Conservation (phyloP, 2,888 invertebrate species). For the Oscheius sp. region DNA sequence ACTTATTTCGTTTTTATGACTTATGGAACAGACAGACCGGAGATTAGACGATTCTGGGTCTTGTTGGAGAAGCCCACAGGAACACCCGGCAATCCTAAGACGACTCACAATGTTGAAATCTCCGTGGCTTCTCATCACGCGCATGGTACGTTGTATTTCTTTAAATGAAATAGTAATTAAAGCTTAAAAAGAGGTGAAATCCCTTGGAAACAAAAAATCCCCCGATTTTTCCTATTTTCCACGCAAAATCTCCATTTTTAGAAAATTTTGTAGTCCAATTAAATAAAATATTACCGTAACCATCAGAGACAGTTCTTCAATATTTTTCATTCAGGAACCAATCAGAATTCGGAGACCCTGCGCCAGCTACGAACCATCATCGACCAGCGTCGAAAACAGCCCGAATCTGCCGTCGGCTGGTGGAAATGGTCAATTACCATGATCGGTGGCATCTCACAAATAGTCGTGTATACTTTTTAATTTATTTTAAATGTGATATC, state of each 20-base stretch:
- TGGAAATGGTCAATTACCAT: constrained; percentile 69
- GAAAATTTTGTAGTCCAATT: neutral
- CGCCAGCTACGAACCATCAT: constrained; percentile 66
- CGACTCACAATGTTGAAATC: constrained; percentile 62
- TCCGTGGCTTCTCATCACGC: constrained; percentile 71
- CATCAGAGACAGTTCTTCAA: no score
- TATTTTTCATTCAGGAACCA: constrained; percentile 43
- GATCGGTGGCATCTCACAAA: constrained; percentile 66
- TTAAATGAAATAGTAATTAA: no score
- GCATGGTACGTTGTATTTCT: constrained; percentile 55
- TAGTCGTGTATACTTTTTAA: constrained; percentile 58
- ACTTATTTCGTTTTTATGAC: constrained; percentile 72
- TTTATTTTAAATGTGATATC: neutral
- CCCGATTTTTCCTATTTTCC: no score
- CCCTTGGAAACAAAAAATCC: no score
- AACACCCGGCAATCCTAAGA: constrained; percentile 48
- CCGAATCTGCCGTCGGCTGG: constrained; percentile 60
- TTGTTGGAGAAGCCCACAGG: constrained; percentile 56
- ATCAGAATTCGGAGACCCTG: constrained; percentile 69
- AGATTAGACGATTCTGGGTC: constrained; percentile 66
- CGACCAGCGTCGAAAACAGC: constrained; percentile 53
- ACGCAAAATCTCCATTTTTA: neutral
- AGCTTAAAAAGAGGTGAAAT: no score
- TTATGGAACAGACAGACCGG: constrained; percentile 67
- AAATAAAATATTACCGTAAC: no score